phyloP scores from a whole-genome alignment of 2,113 vertebrate genomes.

The Todiramphus chloris region DNA sequence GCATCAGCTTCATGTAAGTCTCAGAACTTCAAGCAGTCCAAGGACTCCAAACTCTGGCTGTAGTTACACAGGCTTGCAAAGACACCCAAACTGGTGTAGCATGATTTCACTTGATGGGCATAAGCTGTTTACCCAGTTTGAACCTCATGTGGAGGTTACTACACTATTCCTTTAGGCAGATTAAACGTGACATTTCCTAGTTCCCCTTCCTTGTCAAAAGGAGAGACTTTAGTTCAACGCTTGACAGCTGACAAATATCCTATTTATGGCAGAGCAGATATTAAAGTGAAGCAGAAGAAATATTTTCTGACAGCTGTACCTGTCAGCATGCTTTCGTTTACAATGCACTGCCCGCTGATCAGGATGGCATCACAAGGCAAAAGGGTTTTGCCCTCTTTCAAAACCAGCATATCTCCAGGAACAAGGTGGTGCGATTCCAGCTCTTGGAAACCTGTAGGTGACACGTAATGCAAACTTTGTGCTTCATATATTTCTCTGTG shows the following conservation, averaged over 20 bases:
- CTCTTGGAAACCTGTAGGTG: conserved; percentile 67
- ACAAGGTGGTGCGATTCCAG: conserved; percentile 75
- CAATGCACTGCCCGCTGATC: conserved; percentile 73
- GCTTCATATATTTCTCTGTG: not conserved
- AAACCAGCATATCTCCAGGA: conserved; percentile 77
- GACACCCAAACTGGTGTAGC: not conserved
- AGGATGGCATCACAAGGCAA: conserved; percentile 80
- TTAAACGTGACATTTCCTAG: not conserved
- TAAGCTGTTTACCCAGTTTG: not conserved
- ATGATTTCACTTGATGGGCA: not conserved
- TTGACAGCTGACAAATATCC: not conserved
- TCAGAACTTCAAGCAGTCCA: not conserved
- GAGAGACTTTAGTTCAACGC: not conserved
- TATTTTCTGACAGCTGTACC: conserved; percentile 51
- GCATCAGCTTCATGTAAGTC: not conserved
- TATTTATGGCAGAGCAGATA: not conserved
- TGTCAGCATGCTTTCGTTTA: conserved; percentile 83
- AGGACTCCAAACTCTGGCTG: not conserved
- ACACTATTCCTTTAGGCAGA: not conserved
- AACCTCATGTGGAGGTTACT: not conserved
- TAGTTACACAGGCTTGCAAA: not conserved
- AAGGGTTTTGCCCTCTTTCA: conserved; percentile 66
- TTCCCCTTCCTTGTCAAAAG: not conserved
- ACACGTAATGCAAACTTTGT: not conserved
- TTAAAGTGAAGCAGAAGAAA: not conserved